phyloP scores from a whole-genome alignment of 2,797 vertebrate genomes.

The Gymnopithys bicolor region DNA sequence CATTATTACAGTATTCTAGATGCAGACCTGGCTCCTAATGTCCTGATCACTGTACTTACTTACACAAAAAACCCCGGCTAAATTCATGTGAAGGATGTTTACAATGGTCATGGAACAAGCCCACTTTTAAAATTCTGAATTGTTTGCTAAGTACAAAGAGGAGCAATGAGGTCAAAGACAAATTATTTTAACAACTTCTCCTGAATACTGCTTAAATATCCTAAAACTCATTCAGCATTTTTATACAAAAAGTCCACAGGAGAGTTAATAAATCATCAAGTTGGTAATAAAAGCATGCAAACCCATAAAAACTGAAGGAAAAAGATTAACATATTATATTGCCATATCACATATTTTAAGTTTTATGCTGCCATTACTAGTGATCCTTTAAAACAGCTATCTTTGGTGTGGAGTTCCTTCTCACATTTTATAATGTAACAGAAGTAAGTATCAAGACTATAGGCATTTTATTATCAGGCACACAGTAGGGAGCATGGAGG shows the following conservation, averaged over 20 bases:
- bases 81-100: neutral
- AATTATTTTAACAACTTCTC: neutral
- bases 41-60: neutral
- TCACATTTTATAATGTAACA: neutral
- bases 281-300: neutral
- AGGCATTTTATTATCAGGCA: neutral
- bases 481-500: neutral
- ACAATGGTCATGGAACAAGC: fast-evolving
- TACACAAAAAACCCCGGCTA: neutral
- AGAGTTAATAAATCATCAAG: neutral
- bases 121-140: neutral
- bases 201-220: neutral
- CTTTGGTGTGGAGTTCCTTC: neutral
- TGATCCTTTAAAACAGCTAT: neutral
- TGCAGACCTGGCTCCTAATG: neutral
- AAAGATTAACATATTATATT: neutral
- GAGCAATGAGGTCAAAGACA: neutral
- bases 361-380: neutral
- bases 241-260: neutral
- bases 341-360: neutral
- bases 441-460: neutral
- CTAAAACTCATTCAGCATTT: neutral
- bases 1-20: neutral
- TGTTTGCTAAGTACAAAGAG: neutral
- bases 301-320: neutral